Percentiles rank a stretch among this genome's conserved stretches.
Conservation (phyloP, 2,888 invertebrate genomes). For the Alcis repandata region DNA sequence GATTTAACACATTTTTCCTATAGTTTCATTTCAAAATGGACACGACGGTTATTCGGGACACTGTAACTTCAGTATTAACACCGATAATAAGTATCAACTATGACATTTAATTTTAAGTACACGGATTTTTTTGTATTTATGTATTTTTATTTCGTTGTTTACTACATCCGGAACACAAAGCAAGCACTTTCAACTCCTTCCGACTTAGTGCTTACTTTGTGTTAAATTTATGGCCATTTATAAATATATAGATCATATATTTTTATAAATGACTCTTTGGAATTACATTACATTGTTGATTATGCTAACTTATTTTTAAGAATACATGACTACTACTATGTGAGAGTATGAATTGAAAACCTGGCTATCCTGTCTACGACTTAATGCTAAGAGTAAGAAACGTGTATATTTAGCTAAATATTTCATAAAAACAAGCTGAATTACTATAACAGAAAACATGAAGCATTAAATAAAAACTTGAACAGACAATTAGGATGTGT, state of each 20-base stretch:
- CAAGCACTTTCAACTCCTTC: conserved; percentile 50
- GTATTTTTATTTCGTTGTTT: conserved; percentile 80
- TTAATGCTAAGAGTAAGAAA: conserved; percentile 79
- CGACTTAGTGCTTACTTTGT: conserved; percentile 55
- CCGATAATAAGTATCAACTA: conserved; percentile 76
- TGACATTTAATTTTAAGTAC: conserved; percentile 79
- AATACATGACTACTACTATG: conserved; percentile 74
- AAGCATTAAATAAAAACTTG: conserved; percentile 74
- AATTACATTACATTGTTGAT: conserved; percentile 85
- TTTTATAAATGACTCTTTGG: conserved; percentile 53
- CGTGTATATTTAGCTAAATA: conserved; percentile 84
- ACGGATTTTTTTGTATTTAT: conserved; percentile 77
- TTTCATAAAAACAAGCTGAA: conserved; percentile 72
- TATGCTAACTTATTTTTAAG: conserved; percentile 78
- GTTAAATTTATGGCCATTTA: conserved; percentile 65
- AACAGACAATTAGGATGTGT: conserved; percentile 84
- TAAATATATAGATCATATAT: conserved; percentile 51
- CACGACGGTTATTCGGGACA: conserved; percentile 67
- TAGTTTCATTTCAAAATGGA: conserved; percentile 69
- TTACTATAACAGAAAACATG: conserved; percentile 72
- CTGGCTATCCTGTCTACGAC: conserved; percentile 86
- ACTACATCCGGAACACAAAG: conserved; percentile 72
- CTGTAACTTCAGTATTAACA: conserved; percentile 65
- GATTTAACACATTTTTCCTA: conserved; percentile 16
- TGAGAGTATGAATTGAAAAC: conserved; percentile 83